These are phyloP conservation scores for Holothuria scabra DNA, from an alignment of 53 echinoderm and acorn worm species.

Conservation along the genomic window DNA sequence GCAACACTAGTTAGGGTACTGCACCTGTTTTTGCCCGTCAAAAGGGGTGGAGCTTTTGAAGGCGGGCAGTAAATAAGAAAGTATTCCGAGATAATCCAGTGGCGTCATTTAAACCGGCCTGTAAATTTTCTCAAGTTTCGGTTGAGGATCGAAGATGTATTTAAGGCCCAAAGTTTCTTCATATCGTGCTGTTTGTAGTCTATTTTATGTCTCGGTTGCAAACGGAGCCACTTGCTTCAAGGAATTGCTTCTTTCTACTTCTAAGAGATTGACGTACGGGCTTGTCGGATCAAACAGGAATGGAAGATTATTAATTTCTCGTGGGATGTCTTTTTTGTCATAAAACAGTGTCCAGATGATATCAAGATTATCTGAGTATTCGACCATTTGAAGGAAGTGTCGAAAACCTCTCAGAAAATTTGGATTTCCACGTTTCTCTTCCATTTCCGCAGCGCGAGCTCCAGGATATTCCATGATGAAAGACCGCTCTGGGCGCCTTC, in stretches of 20 bases:
- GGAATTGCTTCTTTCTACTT: background rate
- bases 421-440: background rate
- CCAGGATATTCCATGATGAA: slow-evolving; percentile 28
- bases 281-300: slow-evolving; percentile 1
- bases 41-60: too few relatives aligned
- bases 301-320: background rate
- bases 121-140: too few relatives aligned
- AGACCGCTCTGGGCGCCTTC: too few relatives aligned
- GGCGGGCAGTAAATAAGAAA: too few relatives aligned
- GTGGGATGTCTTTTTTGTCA: background rate
- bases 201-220: background rate
- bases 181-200: background rate
- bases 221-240: background rate
- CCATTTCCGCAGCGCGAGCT: slow-evolving; percentile 1
- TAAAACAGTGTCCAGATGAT: slow-evolving; percentile 11
- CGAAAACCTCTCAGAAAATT: slow-evolving; percentile 7
- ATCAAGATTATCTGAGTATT: background rate
- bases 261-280: slow-evolving; percentile 3
- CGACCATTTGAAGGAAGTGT: background rate
- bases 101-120: too few relatives aligned
- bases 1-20: too few relatives aligned
- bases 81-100: too few relatives aligned
- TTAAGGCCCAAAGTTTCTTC: background rate
- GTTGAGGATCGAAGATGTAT: background rate
- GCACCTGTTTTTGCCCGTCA: too few relatives aligned